phyloP scores from a whole-genome alignment of 2,888 invertebrate genomes.

The Caenorhabditis sp. region DNA sequence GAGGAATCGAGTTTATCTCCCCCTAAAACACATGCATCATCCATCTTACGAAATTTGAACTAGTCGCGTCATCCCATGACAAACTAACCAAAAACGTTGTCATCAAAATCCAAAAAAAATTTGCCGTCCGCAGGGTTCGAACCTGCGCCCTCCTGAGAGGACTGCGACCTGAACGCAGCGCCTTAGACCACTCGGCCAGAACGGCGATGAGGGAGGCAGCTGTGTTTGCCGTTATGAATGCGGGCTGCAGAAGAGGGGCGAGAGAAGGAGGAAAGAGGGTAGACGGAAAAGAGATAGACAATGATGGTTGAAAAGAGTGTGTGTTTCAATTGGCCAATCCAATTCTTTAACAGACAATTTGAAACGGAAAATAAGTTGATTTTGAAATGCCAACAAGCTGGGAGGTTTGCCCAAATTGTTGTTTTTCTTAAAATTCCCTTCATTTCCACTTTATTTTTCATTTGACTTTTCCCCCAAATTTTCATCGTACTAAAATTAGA shows the following conservation, averaged over 20 bases:
- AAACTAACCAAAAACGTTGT: not conserved
- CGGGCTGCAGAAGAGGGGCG: too few species aligned
- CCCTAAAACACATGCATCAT: not conserved
- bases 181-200: slow-evolving; percentile 82
- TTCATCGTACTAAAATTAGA: too few species aligned
- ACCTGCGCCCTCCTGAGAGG: slow-evolving; percentile 71
- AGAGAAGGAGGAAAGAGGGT: not conserved
- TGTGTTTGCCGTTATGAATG: not conserved
- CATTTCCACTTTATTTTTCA: not conserved
- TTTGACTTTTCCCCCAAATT: too few species aligned
- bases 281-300: not conserved
- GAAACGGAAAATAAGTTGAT: not conserved
- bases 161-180: slow-evolving; percentile 83
- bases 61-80: not conserved
- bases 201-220: not conserved
- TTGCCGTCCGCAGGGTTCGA: slow-evolving; percentile 52
- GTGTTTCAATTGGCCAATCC: too few species aligned
- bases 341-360: not conserved
- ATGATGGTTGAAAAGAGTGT: too few species aligned
- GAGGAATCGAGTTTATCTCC: not conserved
- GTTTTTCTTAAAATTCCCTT: not conserved
- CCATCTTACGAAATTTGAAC: not conserved
- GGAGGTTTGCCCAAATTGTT: not conserved
- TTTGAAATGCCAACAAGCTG: not conserved
- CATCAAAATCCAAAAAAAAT: not conserved